A percentile compares a stretch with the other conserved stretches of the same genome.
Conservation (phyloP, 2,797 vertebrate species). For the Notolabrus celidotus region DNA sequence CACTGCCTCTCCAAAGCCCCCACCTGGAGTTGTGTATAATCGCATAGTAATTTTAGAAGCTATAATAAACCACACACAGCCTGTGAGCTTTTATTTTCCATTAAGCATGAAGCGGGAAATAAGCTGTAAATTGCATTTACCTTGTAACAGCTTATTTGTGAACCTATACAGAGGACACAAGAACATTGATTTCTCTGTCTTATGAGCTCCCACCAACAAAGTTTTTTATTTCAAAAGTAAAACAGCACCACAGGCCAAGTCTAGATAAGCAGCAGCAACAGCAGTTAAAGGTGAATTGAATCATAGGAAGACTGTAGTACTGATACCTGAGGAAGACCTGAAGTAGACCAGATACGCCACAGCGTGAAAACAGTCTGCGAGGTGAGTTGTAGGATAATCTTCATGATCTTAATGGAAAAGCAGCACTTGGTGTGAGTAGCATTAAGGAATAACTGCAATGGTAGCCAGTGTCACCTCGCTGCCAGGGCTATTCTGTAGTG, state of each 20-base stretch:
- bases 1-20: not conserved
- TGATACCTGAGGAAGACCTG: constrained; percentile 24
- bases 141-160: constrained; percentile 27
- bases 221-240: constrained; percentile 20
- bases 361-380: constrained; percentile 13
- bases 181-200: constrained; percentile 48
- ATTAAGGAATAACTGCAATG: constrained; percentile 17
- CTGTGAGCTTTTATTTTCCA: constrained; percentile 44
- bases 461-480: constrained; percentile 24
- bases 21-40: constrained; percentile 44
- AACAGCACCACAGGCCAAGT: constrained; percentile 8
- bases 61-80: constrained; percentile 37
- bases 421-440: constrained; percentile 12
- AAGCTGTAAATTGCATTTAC: constrained; percentile 43
- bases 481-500: constrained; percentile 4
- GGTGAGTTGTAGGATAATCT: constrained; percentile 21
- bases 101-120: constrained; percentile 47
- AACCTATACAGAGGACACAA: constrained; percentile 29
- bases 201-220: constrained; percentile 6
- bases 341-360: constrained; percentile 12
- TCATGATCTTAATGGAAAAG: constrained; percentile 50
- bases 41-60: constrained; percentile 33
- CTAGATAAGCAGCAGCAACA: constrained; percentile 14
- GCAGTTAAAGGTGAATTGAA: constrained; percentile 22
- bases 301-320: constrained; percentile 23